Evolutionary conservation across 2,797 vertebrate species (phyloP), one percentile per base, ranked within the genome.

Genomic region (Clarias fuscus): DNA sequence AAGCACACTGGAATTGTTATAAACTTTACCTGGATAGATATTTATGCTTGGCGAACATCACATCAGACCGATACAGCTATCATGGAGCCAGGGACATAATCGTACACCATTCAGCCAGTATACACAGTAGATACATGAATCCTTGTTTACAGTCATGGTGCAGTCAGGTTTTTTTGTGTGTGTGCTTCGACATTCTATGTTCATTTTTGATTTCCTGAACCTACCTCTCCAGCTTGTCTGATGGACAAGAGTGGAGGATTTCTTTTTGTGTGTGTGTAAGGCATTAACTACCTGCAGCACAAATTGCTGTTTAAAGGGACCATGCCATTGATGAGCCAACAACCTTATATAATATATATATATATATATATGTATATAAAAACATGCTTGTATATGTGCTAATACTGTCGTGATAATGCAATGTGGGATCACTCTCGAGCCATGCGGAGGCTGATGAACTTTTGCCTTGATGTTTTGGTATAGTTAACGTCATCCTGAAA

Each of bases 81-180:
- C 71, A 33, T 65, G 37, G 40, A 33, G 64, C 87, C 73, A 89
- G 82, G 68, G 85, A 86, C 79, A 85, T 62, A 68, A 33, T 30
- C 64, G 33, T 82, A 8, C 59, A 58, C 5, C 82, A 18, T 43
- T 82, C 80, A 85, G 76, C 81, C 83, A 71, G 65, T 86, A 68
- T 89, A 72, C 86, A 64, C 72, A 86, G 48, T 84, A 67, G 88
- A 67, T 67, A 67, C 80, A 53, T 64, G 27, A n/a, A 67, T 89
- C 78, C 85, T 82, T 88, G 88, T 90, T 90, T 90, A 89, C 88
- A 87, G 82, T 86, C 71, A 61, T 72, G 65, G 86, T 81, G 75
- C 83, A 86, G 85, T 85, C 71, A 84, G 62, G 24, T 84, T 75
- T 65, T 67, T 81, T 53, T 48, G 8, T 48, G 8, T 48, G 8